Conservation (phyloP, 92 coral and sea anemone species). For the Porites evermanni region DNA sequence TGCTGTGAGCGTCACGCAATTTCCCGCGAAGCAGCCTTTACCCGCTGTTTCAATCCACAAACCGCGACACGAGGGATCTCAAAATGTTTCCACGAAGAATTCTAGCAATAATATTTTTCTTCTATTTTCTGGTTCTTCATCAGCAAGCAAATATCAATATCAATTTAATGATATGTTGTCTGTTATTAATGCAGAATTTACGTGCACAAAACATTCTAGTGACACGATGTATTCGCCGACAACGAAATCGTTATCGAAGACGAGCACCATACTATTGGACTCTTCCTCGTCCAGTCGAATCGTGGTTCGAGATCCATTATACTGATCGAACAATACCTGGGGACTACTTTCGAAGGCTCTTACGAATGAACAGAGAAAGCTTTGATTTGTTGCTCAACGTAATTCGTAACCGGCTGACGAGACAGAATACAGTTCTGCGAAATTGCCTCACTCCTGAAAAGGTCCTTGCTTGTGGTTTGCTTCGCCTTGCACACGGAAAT, state of each 20-base stretch:
- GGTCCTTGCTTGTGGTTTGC: too few species aligned
- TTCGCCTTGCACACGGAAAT: too few species aligned
- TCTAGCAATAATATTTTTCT: conserved; percentile 25
- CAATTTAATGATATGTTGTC: background rate
- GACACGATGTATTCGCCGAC: conserved; percentile 25
- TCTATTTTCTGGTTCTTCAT: conserved; percentile 23
- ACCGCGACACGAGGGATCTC: conserved; percentile 39
- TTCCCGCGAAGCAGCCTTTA: conserved; percentile 38
- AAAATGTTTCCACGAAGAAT: conserved; percentile 32
- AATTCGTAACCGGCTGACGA: too few species aligned
- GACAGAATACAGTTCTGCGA: too few species aligned
- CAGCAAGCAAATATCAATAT: conserved; percentile 29
- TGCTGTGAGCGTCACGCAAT: conserved; percentile 28
- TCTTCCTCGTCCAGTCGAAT: background rate
- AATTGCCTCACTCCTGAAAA: too few species aligned
- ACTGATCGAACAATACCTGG: conserved; percentile 3
- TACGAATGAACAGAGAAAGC: too few species aligned
- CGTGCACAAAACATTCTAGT: conserved; percentile 34
- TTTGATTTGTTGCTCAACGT: too few species aligned
- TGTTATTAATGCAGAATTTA: background rate
- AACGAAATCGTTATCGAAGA: conserved; percentile 28
- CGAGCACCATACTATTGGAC: conserved; percentile 27
- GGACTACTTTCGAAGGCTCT: too few species aligned
- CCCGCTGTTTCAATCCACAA: conserved; percentile 33
- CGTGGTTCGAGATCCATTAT: conserved; percentile 65